Evolutionary conservation across 2,113 vertebrate species (phyloP).

Genomic region (Phycodurus eques): DNA sequence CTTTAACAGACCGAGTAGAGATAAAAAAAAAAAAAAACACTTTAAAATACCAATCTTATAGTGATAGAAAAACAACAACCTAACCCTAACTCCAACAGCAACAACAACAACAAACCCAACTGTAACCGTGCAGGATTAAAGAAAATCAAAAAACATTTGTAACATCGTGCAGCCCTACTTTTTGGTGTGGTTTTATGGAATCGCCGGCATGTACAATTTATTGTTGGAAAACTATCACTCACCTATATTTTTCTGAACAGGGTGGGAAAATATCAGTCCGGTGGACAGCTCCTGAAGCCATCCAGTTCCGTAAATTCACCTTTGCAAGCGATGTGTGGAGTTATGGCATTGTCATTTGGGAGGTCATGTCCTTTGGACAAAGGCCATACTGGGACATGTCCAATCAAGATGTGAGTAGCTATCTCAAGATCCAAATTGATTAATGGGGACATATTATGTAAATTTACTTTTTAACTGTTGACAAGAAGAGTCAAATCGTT

Average conservation of each 20-base stretch:
- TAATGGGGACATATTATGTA: no score
- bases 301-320: slow-evolving; percentile 97
- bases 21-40: no score
- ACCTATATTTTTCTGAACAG: slow-evolving; percentile 71
- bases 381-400: slow-evolving; percentile 99
- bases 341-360: slow-evolving; percentile 99
- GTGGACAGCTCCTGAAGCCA: slow-evolving; percentile 96
- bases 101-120: no score
- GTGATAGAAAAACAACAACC: no score
- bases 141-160: no score
- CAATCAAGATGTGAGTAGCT: slow-evolving; percentile 93
- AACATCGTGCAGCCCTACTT: background rate
- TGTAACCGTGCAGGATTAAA: no score
- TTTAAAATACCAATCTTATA: no score
- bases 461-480: no score
- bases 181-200: background rate
- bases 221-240: slow-evolving; percentile 26
- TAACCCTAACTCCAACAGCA: no score
- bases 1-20: no score
- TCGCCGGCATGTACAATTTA: background rate
- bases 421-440: background rate
- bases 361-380: slow-evolving; percentile 98
- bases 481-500: no score
- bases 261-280: slow-evolving; percentile 98
- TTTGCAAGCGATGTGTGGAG: slow-evolving; percentile 98